Evolutionary conservation across 2,888 invertebrate genomes (phyloP), one percentile per base, ranked within the genome.

Genomic region (Andrena fulva): DNA sequence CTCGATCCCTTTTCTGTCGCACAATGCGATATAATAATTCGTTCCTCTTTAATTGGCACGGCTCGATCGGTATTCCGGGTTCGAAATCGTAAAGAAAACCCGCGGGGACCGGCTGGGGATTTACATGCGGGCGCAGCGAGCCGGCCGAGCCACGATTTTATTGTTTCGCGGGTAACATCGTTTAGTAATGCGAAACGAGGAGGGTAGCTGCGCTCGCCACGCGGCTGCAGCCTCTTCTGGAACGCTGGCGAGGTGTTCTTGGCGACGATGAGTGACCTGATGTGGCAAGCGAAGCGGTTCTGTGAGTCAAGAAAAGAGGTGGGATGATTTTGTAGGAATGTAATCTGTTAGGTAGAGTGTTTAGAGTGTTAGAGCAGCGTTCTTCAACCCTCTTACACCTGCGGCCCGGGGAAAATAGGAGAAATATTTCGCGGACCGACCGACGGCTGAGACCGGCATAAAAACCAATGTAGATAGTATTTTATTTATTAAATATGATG

Each of bases 21-120:
- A 85, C 85, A 85, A 85, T 85, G 84, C 85, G 79, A 85, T 85
- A 79, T 85, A 85, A 85, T 85, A 85, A 85, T 85, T 85, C 85
- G 77, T 85, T 67, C 59, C 79, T 77, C 82, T 82, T 85, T 85
- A 85, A 85, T 85, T 85, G 85, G 85, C 82, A 82, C 60, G 50
- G 42, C 56, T 64, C 66, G 70, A 72, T 78, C 78, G 85, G 72
- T 69, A 75, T 77, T 71, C 67, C 63, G 20, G 70, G 8, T 62
- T 74, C 54, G 73, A 68, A 77, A 74, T 84, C 83, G 84, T 80
- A 83, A 83, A 83, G 80, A 80, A 72, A 79, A 70, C 50, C 50
- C 59, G 56, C 24, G 63, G 4, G 67, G 50, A 71, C 64, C 10
- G 33, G 48, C 29, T n/a, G 42, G 60, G 62, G 62, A 77, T 80